A percentile compares a stretch with the other conserved stretches of the same genome.
Evolutionary conservation across 2,797 vertebrate species (phyloP).

Genomic region (Mallotus villosus): DNA sequence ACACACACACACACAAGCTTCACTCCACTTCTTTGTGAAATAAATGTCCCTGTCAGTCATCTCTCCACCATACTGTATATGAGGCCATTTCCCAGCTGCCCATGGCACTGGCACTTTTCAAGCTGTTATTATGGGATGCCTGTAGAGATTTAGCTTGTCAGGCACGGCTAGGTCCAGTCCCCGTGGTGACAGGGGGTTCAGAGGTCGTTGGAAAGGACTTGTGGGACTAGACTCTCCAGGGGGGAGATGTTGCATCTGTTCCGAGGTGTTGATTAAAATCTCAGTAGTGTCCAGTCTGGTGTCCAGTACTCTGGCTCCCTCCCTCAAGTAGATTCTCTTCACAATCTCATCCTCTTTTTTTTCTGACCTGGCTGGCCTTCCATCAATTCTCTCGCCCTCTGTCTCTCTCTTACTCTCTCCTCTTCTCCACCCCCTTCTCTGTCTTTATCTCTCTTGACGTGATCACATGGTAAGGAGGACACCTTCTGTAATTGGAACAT

Average conservation of each 20-base stretch:
- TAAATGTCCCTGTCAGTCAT: conserved; percentile 60
- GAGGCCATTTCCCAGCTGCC: conserved; percentile 30
- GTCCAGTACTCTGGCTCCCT: background rate
- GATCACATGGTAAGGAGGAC: too few relatives aligned
- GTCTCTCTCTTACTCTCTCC: background rate
- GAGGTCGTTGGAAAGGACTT: conserved; percentile 45
- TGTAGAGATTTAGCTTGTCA: conserved; percentile 28
- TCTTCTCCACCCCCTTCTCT: background rate
- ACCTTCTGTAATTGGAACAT: too few relatives aligned
- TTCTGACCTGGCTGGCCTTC: conserved; percentile 19
- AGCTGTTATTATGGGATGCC: conserved; percentile 44
- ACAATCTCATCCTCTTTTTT: background rate
- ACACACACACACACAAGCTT: background rate
- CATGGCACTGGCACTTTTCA: conserved; percentile 53
- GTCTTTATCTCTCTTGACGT: background rate
- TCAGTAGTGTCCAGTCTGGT: conserved; percentile 18
- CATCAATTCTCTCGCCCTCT: conserved; percentile 8
- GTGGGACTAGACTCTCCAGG: conserved; percentile 22
- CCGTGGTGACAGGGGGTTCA: conserved; percentile 30
- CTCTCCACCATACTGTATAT: conserved; percentile 25
- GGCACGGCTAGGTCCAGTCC: conserved; percentile 37
- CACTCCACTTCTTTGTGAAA: conserved; percentile 58
- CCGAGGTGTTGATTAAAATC: conserved; percentile 44
- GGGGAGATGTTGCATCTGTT: conserved; percentile 18
- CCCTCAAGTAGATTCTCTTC: background rate